Percentiles rank a stretch among this genome's conserved stretches.
Evolutionary conservation across 2,888 invertebrate species (phyloP).

Genomic region (Bruchidius siliquastri): DNA sequence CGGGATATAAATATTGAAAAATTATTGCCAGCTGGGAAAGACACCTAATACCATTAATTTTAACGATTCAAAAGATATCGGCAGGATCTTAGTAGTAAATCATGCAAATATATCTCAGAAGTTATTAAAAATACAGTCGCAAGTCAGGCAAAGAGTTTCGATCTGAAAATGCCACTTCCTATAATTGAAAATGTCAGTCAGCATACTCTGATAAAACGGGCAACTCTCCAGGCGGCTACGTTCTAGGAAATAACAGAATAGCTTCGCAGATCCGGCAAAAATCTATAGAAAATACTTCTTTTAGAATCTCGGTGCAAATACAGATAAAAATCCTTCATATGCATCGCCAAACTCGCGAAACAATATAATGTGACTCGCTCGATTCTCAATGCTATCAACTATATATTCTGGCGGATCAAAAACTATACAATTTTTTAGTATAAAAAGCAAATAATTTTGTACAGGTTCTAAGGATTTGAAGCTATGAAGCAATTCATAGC

Average conservation of each 20-base stretch:
- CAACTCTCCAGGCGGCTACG: not conserved
- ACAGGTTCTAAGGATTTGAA: no score
- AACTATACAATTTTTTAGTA: no score
- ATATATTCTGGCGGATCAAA: no score
- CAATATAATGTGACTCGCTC: not conserved
- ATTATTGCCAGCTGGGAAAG: conserved; percentile 2
- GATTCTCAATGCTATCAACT: no score
- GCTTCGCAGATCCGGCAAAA: not conserved
- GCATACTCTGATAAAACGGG: not conserved
- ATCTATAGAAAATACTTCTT: not conserved
- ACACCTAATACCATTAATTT: not conserved
- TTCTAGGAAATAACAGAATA: not conserved
- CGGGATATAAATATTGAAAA: not conserved
- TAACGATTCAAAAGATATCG: not conserved
- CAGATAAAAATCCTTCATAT: not conserved
- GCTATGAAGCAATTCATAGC: no score
- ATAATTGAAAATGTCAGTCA: not conserved
- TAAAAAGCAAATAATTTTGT: no score
- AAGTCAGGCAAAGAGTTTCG: not conserved
- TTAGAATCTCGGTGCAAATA: not conserved
- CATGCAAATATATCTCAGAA: not conserved
- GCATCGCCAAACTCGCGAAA: not conserved
- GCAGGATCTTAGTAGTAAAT: not conserved
- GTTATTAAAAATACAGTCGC: not conserved
- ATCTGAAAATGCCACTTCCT: not conserved